A percentile compares a stretch with the other conserved stretches of the same genome.
Conservation (phyloP, 2,113 vertebrate species). For the Paracanthobrama guichenoti region DNA sequence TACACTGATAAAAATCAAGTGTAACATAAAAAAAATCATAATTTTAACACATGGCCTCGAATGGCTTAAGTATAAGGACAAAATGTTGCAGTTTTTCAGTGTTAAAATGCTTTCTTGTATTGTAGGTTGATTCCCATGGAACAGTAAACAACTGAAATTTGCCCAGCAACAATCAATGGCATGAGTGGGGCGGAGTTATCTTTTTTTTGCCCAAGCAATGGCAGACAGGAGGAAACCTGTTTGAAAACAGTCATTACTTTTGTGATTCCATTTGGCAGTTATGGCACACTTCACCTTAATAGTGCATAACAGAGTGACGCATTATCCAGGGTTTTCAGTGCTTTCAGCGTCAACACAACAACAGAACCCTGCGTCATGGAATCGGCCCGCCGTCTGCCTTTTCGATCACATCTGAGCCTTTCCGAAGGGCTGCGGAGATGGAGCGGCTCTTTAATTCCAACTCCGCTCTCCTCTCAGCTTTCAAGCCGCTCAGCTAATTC, state of each 20-base stretch:
- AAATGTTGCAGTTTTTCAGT: too few species aligned
- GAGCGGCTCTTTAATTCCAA: conserved; percentile 45
- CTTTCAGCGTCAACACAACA: conserved; percentile 4
- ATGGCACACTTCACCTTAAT: not conserved
- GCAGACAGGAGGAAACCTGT: not conserved
- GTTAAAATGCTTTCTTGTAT: too few species aligned
- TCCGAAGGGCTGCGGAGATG: conserved; percentile 29
- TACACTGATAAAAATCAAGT: too few species aligned
- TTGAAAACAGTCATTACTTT: not conserved
- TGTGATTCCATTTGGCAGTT: too few species aligned
- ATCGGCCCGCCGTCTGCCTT: not conserved
- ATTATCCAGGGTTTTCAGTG: conserved; percentile 25
- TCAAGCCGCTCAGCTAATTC: conserved; percentile 63
- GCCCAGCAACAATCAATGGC: not conserved
- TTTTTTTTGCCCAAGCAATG: not conserved
- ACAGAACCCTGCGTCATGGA: conserved; percentile 23
- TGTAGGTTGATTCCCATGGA: not conserved
- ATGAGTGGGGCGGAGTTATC: not conserved
- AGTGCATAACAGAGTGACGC: not conserved
- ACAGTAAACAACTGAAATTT: not conserved
- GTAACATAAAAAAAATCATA: too few species aligned
- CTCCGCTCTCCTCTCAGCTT: conserved; percentile 57
- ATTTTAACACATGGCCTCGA: too few species aligned
- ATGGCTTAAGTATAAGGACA: too few species aligned
- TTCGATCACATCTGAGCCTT: conserved; percentile 40